Percentiles rank a stretch among this genome's conserved stretches.
Conservation (phyloP, 1,140 invertebrate species). For the Calliopsis andreniformis region DNA sequence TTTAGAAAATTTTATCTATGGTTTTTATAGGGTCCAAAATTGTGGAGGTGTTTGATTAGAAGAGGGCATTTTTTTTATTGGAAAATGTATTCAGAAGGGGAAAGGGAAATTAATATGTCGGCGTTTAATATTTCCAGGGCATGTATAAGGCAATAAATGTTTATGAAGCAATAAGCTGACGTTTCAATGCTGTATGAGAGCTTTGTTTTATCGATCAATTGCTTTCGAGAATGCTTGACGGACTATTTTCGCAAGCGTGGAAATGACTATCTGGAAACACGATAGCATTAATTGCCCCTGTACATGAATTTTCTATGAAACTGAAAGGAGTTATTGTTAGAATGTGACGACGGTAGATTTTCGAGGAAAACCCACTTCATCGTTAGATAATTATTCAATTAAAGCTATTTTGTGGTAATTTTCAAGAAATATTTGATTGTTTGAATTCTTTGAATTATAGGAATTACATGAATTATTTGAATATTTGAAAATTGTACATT, state of each 20-base stretch:
- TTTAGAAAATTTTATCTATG: no score
- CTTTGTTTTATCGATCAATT: not conserved
- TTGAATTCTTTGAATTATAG: no score
- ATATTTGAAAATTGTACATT: not conserved
- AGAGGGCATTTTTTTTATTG: no score
- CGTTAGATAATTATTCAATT: not conserved
- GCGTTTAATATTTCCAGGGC: no score
- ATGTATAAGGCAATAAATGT: no score
- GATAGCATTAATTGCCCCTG: not conserved
- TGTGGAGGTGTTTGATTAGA: no score
- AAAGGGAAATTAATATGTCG: no score
- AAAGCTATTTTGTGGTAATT: no score
- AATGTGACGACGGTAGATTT: not conserved
- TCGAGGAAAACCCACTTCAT: not conserved
- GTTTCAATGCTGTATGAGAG: not conserved
- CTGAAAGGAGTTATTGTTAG: not conserved
- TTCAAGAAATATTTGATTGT: no score
- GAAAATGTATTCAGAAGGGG: no score
- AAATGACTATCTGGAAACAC: not conserved
- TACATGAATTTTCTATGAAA: not conserved
- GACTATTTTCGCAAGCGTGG: not conserved
- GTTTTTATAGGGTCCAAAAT: no score
- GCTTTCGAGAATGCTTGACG: not conserved
- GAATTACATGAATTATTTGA: no score
- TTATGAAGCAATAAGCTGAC: not conserved